Conservation (phyloP, 1,140 invertebrate genomes). For the Drosophila parvula region DNA sequence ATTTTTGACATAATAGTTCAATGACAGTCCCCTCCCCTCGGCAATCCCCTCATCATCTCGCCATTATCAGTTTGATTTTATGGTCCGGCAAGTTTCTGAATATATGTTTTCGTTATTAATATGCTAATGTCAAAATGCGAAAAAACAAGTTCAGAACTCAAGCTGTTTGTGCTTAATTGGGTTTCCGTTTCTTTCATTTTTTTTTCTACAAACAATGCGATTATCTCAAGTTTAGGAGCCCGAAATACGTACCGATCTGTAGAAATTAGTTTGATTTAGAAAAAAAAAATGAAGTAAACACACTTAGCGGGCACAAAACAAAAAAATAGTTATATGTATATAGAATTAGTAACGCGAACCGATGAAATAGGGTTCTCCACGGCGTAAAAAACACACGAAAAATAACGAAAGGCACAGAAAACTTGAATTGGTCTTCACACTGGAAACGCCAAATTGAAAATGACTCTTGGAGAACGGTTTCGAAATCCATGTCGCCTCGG, state of each 20-base stretch:
- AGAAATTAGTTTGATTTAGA: conserved; percentile 2
- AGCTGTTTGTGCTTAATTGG: conserved; percentile 20
- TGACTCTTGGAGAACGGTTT: conserved; percentile 50
- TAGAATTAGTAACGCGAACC: neutral
- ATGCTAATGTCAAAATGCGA: conserved; percentile 45
- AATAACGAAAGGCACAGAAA: conserved; percentile 32
- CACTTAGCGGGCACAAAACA: conserved; percentile 10
- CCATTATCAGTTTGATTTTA: conserved; percentile 32
- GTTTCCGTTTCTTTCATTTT: conserved; percentile 2
- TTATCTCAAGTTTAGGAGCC: conserved; percentile 8
- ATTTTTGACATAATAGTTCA: conserved; percentile 44
- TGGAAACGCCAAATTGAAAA: conserved; percentile 82
- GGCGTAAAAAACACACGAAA: conserved; percentile 2
- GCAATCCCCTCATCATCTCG: neutral
- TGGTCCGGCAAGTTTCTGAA: conserved; percentile 38
- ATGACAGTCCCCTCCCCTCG: neutral
- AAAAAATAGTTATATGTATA: conserved; percentile 15
- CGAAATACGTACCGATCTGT: conserved; percentile 34
- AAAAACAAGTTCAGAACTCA: conserved; percentile 43
- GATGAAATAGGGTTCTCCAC: neutral
- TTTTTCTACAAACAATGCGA: conserved; percentile 13
- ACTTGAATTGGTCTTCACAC: conserved; percentile 81
- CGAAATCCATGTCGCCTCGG: conserved; percentile 34
- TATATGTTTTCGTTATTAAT: conserved; percentile 35
- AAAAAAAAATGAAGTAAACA: neutral